Percentiles rank a stretch among this genome's conserved stretches.
These are phyloP conservation scores for Pseudorectes ferrugineus DNA, from an alignment of 2,113 vertebrate species.

Conservation along the genomic window DNA sequence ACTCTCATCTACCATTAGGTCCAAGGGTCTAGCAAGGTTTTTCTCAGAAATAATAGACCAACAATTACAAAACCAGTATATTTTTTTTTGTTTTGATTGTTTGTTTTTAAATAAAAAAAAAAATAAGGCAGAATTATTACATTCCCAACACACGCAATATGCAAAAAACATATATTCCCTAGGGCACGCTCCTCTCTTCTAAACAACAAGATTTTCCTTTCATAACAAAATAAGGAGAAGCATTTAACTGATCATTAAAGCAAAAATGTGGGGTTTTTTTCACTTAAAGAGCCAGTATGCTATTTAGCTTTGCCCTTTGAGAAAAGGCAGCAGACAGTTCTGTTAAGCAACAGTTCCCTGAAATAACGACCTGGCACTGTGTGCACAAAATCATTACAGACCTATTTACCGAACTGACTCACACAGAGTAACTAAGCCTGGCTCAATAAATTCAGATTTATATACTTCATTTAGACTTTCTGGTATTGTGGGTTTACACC, in stretches of 20 bases:
- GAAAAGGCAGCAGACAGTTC: not conserved
- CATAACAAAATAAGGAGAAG: not conserved
- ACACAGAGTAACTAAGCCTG: not conserved
- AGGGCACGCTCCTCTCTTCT: not conserved
- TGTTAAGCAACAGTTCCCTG: conserved; percentile 33
- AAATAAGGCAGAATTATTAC: not conserved
- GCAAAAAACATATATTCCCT: not conserved
- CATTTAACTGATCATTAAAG: not conserved
- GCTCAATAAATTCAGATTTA: conserved; percentile 11
- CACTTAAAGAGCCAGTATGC: not conserved
- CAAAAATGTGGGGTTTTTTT: not conserved
- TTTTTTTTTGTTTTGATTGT: not conserved
- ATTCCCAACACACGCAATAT: not conserved
- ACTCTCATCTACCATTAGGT: not conserved
- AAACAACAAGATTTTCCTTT: not conserved
- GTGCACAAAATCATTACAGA: conserved; percentile 27
- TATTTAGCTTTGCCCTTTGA: conserved; percentile 5
- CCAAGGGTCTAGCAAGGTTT: not conserved
- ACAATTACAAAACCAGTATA: not conserved
- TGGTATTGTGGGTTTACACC: not conserved
- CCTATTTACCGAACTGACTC: not conserved
- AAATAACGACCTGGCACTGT: not conserved
- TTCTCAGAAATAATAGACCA: not conserved
- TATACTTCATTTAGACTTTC: not conserved
- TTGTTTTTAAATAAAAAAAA: not conserved